phyloP scores from a whole-genome alignment of 2,113 vertebrate genomes.

The Callipepla californica region DNA sequence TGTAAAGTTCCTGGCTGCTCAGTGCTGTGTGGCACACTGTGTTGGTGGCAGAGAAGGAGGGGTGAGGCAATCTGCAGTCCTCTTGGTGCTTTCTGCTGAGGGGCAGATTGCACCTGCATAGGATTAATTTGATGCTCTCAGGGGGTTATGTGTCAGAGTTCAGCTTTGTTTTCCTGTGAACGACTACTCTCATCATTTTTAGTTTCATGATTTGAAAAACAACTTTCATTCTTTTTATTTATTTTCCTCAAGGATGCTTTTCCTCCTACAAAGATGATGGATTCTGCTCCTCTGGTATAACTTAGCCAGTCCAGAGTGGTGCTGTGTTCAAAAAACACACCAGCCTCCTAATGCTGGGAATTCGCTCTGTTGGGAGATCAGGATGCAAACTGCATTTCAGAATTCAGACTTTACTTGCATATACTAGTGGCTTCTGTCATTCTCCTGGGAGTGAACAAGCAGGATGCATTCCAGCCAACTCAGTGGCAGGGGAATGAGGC shows the following conservation, averaged over 20 bases:
- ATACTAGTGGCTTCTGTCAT: not conserved
- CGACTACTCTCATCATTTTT: not conserved
- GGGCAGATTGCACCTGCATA: not conserved
- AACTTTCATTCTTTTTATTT: not conserved
- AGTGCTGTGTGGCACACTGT: not conserved
- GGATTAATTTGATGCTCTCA: not conserved
- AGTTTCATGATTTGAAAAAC: not conserved
- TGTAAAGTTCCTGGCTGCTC: not conserved
- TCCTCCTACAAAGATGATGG: not conserved
- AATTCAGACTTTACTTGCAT: conserved; percentile 22
- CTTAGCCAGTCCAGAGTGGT: not conserved
- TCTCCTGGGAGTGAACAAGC: not conserved
- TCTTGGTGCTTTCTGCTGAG: not conserved
- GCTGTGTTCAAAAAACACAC: not conserved
- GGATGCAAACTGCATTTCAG: conserved; percentile 1
- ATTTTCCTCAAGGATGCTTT: not conserved
- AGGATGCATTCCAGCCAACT: not conserved
- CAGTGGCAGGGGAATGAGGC: not conserved
- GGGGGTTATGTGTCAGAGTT: not conserved
- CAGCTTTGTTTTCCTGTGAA: not conserved
- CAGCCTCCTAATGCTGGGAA: conserved; percentile 33
- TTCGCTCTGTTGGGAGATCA: not conserved
- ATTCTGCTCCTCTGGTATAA: not conserved
- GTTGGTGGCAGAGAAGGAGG: not conserved
- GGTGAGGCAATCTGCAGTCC: not conserved